phyloP scores from a whole-genome alignment of 1,140 invertebrate species.

The Teleopsis dalmanni region DNA sequence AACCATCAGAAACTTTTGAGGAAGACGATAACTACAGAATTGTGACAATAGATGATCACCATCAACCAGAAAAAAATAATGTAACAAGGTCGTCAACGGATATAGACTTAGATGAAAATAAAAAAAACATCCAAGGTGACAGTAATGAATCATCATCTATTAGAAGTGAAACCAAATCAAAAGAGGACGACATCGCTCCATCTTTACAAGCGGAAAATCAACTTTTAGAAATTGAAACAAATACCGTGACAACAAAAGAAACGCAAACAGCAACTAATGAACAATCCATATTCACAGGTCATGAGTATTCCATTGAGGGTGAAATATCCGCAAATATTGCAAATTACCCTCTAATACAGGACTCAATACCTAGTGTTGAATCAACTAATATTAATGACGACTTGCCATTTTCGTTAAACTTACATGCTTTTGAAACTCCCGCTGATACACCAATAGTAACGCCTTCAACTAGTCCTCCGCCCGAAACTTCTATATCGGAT shows the following conservation, averaged over 20 bases:
- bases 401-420: conserved; percentile 12
- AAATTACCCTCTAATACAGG: too few relatives aligned
- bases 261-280: background rate
- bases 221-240: background rate
- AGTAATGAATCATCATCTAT: too few relatives aligned
- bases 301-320: too few relatives aligned
- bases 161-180: too few relatives aligned
- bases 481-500: conserved; percentile 7
- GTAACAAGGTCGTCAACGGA: too few relatives aligned
- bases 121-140: too few relatives aligned
- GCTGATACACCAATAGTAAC: conserved; percentile 11
- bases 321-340: too few relatives aligned
- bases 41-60: background rate
- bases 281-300: too few relatives aligned
- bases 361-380: background rate
- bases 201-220: too few relatives aligned
- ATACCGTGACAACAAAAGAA: background rate
- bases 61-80: background rate
- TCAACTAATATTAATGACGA: too few relatives aligned
- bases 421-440: conserved; percentile 17
- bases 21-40: conserved; percentile 17
- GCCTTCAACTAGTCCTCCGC: conserved; percentile 10
- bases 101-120: too few relatives aligned
- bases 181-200: too few relatives aligned
- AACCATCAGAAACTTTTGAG: conserved; percentile 29